Base-by-base conservation (phyloP, 2,888 invertebrate genomes). In the Protodeltote pygarga region DNA sequence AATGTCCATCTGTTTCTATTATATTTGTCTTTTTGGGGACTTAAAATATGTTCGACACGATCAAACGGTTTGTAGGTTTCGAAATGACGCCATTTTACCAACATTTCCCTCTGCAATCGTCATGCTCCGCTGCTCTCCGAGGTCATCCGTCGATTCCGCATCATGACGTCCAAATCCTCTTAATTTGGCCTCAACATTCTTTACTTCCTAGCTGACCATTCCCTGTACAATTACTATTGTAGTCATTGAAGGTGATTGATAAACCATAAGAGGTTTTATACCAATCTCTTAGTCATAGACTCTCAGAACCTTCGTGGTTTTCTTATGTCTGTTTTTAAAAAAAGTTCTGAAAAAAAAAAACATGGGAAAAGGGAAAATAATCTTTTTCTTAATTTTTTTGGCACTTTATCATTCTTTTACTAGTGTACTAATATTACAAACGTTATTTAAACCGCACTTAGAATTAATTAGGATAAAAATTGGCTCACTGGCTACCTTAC, bases 91-190 rank as follows among this genome's bases (percentile, higher is more conserved):
- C 54, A 46, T 57, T 50, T 51, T 58, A 45, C 48, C 55, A 59
- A 37, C 41, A 63, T 53, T 61, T 64, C 52, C 52, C 60, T 52
- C 49, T 13, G 40, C 41, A 31, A 27, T 35, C 34, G 77, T 73
- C 69, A 69, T 69, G 75, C 71, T 69, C 57, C 64, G 40, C 47
- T 49, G 53, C 46, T 16, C 58, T 53, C 55, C 63, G 69, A 74
- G 77, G 81, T 65, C 76, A 58, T 48, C 59, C 37, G 57, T 52
- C 54, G 42, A 79, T 85, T 87, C 86, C 85, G 85, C 75, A 42
- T 77, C 48, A 60, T 79, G 79, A 83, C 82, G 79, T 78, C 59
- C 57, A 49, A 68, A 51, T 63, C 68, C 62, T 65, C 66, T 54
- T 67, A 70, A 70, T 75, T 42, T 49, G 54, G 51, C 67, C 71